Base-by-base conservation (phyloP, 2,888 invertebrate genomes). In the Liopterus haemorrhoidalis region DNA sequence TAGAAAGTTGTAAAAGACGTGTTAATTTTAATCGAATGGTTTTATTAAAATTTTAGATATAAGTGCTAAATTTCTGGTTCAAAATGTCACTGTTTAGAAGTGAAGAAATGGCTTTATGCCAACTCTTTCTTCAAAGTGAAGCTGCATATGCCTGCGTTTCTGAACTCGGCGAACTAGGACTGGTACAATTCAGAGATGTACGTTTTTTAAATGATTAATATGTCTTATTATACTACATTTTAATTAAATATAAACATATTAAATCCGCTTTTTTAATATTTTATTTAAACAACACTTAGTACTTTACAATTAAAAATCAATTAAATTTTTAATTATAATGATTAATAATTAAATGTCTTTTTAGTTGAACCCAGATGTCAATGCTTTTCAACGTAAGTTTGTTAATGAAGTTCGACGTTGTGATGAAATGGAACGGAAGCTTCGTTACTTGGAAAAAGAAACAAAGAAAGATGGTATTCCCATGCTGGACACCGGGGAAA, bases 81-180 rank as follows among this genome's bases (percentile, higher is more conserved):
- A 70, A 66, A 56, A 89, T 89, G 89, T 88, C 91, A 66, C 76
- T 96, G 66, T 96, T 95, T 72, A 82, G 95, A 59, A 95, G 95
- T 75, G 95, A 96, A 71, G 92, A 95, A 76, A 97, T 99, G 96
- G 88, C 91, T 64, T 78, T 96, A 70, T 95, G 95, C 79, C 97
- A 97, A 72, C 84, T 97, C 61, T 97, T 95, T 71, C 75, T 97
- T 55, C 97, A 97, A 70, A 93, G 94, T 71, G 97, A 97, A 75
- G 94, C 96, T 46, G 95, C 97, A 12, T 97, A 97, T 74, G 89
- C 92, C 50, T 96, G 95, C 75, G 93, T 97, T 55, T 94, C 96
- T 21, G 96, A 97, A 69, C 77, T 97, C 39, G 97, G 97, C 49
- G 97, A 99, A 72, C 75, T 97, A 54, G 97, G 96, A 41, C 76